A percentile compares a stretch with the other conserved stretches of the same genome.
Evolutionary conservation across 2,888 invertebrate species (phyloP).

Genomic region (Aphidoletes aphidimyza): DNA sequence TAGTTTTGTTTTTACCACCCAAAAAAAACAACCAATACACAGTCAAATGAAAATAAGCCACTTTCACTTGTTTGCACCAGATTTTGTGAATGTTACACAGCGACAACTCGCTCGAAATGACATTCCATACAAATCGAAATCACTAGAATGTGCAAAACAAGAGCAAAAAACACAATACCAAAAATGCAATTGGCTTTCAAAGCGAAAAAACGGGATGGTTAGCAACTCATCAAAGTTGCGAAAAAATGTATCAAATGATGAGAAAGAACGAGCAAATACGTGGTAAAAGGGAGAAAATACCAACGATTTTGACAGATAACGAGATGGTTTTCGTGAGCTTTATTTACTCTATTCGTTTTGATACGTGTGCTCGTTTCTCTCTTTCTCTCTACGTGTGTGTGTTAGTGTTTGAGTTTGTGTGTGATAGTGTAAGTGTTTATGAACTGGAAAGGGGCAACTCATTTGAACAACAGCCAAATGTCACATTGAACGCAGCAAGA

Average conservation of each 20-base stretch:
- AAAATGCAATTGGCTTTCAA: background rate
- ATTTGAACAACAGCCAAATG: conserved; percentile 31
- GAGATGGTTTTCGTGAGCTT: conserved; percentile 39
- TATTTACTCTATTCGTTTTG: background rate
- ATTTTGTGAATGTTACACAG: background rate
- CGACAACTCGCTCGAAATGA: background rate
- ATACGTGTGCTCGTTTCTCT: background rate
- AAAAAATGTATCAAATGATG: background rate
- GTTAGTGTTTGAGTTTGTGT: background rate
- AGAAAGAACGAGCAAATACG: background rate
- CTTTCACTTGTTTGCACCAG: conserved; percentile 40
- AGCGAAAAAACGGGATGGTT: background rate
- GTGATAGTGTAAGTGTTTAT: background rate
- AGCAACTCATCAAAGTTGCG: background rate
- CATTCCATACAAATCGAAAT: background rate
- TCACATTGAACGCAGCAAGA: background rate
- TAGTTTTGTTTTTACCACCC: background rate
- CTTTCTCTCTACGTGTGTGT: background rate
- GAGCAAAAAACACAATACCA: background rate
- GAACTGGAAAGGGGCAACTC: background rate
- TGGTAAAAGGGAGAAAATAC: background rate
- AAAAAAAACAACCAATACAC: background rate
- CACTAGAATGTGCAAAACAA: background rate
- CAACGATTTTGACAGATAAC: conserved; percentile 25
- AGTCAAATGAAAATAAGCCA: background rate